Base-by-base conservation (phyloP, 2,797 vertebrate genomes). In the Crenuchus spilurus region DNA sequence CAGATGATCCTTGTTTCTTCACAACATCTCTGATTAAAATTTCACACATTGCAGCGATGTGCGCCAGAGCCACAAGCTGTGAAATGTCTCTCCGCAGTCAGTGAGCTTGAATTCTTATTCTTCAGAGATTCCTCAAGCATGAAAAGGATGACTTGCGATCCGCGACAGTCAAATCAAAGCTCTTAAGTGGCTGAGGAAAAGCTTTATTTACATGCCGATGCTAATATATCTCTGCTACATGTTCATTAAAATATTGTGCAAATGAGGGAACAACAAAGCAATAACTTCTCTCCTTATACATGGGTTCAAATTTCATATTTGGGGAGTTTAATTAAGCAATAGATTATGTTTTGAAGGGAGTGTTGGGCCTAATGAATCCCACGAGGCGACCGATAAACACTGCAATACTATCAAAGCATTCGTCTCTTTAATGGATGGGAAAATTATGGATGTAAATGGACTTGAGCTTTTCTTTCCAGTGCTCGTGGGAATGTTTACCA, bases 311-410 rank as follows among this genome's bases (percentile, higher is more conserved):
- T 97, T 95, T 97, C 95, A 94, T 96, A 95, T 96, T 95, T 95
- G 92, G 90, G 92, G 94, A 95, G 92, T 95, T 96, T 99, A 99
- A 99, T 98, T 97, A 97, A 98, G 94, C 95, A 94, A 96, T 97
- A 97, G 94, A 98, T 98, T 96, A 96, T 94, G 89, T 94, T 96
- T 95, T 97, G 96, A 98, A 97, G 94, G 95, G 92, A 95, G 91
- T 90, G 91, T 92, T 95, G 93, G 94, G 93, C 94, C 92, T 96
- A 97, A 95, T 97, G 94, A 96, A 95, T 97, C 96, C 94, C 96
- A 80, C 63, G 95, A 94, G 96, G 94, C 88, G 66, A 90, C 92
- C 92, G 94, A 96, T 94, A 95, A 96, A 96, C 95, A 95, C 93
- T 88, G 93, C 93, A 93, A 94, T 92, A 92, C 93, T 96, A 97